Base-by-base conservation (phyloP, 2,888 invertebrate species). In the Torymus aiolomorphi region DNA sequence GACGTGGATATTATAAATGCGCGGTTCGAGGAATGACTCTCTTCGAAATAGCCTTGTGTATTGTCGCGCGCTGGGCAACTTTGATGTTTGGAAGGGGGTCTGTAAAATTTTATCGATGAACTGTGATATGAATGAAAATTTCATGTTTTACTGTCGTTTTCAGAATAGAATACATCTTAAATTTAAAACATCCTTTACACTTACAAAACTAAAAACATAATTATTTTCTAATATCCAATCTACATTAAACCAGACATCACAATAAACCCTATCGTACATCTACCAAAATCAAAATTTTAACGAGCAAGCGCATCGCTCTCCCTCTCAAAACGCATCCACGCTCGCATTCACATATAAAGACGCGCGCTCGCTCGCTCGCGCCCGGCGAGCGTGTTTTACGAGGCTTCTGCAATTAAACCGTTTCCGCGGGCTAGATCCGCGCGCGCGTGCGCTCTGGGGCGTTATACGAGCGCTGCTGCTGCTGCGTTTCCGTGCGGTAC, bases 321-420 rank as follows among this genome's bases (percentile, higher is more conserved):
- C n/a, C 61, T 31, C n/a, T 24, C 24, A 12, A 13, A 13, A 12
- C 31, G 31, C 42, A 24, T 5, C 31, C n/a, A 13, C 2, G 14
- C 18, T 10, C 16, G 20, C 20, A 10, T 31, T 62, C 42, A 62
- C 51, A 62, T 14, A 42, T 67, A 61, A 67, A 69, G 54, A 42
- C 24, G 13, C n/a, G n/a, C n/a, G n/a, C n/a, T n/a, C 56, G 54
- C 66, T 20, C 61, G 18, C 12, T 14, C 57, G 12, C 20, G 56
- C 73, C 59, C 24, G 49, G 14, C 24, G 77, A 67, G 62, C 66
- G 31, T 61, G 80, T 49, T 84, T 84, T 84, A 83, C 82, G 82
- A 83, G 76, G 80, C 73, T 70, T 54, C 77, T 56, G 69, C 83
- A 82, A 84, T 84, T 84, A 85, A 85, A 84, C 76, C 73, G 76